Base-by-base conservation (phyloP, 2,888 invertebrate genomes). In the Drosophila anceps region DNA sequence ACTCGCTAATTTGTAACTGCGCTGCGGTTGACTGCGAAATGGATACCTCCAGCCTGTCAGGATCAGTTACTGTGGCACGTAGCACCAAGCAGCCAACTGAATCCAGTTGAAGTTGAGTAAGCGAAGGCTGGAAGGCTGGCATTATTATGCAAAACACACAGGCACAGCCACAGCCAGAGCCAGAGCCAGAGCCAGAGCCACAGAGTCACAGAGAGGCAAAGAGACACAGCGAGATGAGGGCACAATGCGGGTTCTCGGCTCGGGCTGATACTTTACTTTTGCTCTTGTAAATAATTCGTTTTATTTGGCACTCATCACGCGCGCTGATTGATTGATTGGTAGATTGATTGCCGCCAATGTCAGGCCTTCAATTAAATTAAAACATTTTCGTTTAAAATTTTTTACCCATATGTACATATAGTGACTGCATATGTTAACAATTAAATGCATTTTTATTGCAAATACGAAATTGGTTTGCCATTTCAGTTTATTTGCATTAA, bases 81-180 rank as follows among this genome's bases (percentile, higher is more conserved):
- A 66, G 15, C 9, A n/a, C 53, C 53, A 35, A 18, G 59, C 37
- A 29, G 29, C 37, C 24, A 12, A 37, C 51, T 35, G 43, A 20
- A 46, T 43, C 39, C 58, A 54, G 29, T 29, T 33, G 44, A 51
- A 57, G 57, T 64, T 27, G 39, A 60, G 67, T 20, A 53, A 57
- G 43, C 58, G 50, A 55, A 53, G 61, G 27, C 51, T 48, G 59
- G 50, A 55, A 53, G 61, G 27, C 51, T 48, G 59, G 35, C 59
- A 84, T 88, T 87, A 87, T 75, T 87, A 88, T 87, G 87, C 89
- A 87, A 69, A 75, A 64, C 84, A 76, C 76, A 74, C 35, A 54
- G 35, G 1, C n/a, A 12, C 27, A 37, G 24, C 4, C 8, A 18
- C 24, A 44, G 33, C 33, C 24, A 15, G 29, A 24, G 15, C 5